phyloP scores from a whole-genome alignment of 2,797 vertebrate species.

The Craterocephalus amniculus region DNA sequence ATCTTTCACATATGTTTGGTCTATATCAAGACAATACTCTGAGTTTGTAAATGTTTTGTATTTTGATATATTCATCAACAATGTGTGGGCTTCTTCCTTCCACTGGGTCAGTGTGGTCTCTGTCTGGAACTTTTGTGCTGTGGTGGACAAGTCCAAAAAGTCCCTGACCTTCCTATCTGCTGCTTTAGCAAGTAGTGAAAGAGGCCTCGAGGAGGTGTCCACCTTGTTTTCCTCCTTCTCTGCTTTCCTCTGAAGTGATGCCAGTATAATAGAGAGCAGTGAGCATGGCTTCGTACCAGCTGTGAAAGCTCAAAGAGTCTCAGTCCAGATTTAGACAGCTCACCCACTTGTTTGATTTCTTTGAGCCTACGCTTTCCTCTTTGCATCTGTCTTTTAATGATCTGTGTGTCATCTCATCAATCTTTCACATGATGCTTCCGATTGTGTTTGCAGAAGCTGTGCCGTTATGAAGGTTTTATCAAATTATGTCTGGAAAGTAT shows the following conservation, averaged over 20 bases:
- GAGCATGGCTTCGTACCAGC: slow-evolving; percentile 73
- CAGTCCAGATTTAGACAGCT: slow-evolving; percentile 62
- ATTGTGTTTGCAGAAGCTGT: slow-evolving; percentile 8
- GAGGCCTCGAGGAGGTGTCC: slow-evolving; percentile 71
- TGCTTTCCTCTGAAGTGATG: slow-evolving; percentile 75
- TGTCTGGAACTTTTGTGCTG: slow-evolving; percentile 53
- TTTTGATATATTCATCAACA: slow-evolving; percentile 66
- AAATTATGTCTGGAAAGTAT: background rate
- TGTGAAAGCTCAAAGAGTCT: slow-evolving; percentile 78
- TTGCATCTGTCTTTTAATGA: slow-evolving; percentile 58
- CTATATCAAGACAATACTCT: slow-evolving; percentile 37
- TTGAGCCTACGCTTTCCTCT: slow-evolving; percentile 66
- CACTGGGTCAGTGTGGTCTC: slow-evolving; percentile 59
- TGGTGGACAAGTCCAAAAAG: slow-evolving; percentile 60
- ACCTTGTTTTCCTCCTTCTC: slow-evolving; percentile 57
- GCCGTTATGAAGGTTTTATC: background rate
- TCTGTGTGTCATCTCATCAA: slow-evolving; percentile 45
- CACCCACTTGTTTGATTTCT: slow-evolving; percentile 61
- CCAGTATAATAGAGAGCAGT: slow-evolving; percentile 76
- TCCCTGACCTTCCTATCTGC: slow-evolving; percentile 63
- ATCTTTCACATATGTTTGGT: slow-evolving; percentile 68
- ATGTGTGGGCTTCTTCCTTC: slow-evolving; percentile 70
- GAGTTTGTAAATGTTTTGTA: slow-evolving; percentile 54
- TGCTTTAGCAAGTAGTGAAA: slow-evolving; percentile 56
- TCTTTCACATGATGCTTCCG: slow-evolving; percentile 30